Evolutionary conservation across 1,140 invertebrate genomes (phyloP), one percentile per base, ranked within the genome.

Genomic region (Drosophila bocqueti): DNA sequence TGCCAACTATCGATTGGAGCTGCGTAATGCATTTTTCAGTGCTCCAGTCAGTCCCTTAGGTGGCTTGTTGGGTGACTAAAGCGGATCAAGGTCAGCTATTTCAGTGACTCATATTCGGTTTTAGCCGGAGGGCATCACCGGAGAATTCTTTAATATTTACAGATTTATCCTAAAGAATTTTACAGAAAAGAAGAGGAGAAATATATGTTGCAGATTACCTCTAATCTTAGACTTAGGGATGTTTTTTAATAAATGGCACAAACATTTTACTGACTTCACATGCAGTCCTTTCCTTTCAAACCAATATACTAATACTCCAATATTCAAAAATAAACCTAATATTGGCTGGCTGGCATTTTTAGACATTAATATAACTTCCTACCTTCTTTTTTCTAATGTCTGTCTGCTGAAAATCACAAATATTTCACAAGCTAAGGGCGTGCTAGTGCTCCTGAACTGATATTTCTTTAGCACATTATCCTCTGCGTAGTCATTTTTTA

Each of bases 1-100:
- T 83, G 79, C 68, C 83, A 83, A 69, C 67, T 77, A 87, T 87
- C 73, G 84, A 87, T 87, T 87, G 65, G 34, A 58, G 49, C 40
- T 65, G 65, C 77, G 81, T 83, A 77, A 87, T 79, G 67, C 72
- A 80, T 80, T 81, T 78, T 63, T 67, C 40, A 65, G 34, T 49
- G 52, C 18, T 58, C 21, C 40, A 57, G 36, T 40, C 46, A 40
- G 42, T 66, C 50, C 34, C 45, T 60, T 36, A 43, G 65, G 38
- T 67, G n/a, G 40, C 59, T 54, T 40, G 31, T 59, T 58, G 62
- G 45, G n/a, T 42, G 11, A 29, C 69, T 26, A 42, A 73, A 73
- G 24, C 38, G 40, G 43, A 73, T 76, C 73, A 76, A 77, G 74
- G 74, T 77, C 74, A 21, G 13, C 29, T n/a, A 38, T 49, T 49